Evolutionary conservation across 2,888 invertebrate genomes (phyloP).

Genomic region (Cantharis flavilabris): DNA sequence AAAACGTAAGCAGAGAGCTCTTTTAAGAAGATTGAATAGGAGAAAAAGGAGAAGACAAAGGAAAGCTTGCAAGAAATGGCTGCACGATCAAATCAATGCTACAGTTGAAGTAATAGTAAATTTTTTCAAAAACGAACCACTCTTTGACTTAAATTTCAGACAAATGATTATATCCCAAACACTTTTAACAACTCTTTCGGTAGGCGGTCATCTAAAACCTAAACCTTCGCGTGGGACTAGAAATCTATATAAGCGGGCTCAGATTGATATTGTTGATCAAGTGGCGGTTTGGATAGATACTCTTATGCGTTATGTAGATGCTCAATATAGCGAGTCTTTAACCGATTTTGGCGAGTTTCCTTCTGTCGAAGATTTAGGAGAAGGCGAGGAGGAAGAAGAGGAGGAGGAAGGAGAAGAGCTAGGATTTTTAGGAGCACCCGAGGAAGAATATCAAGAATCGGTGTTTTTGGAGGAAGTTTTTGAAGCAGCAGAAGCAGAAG

Average conservation of each 20-base stretch:
- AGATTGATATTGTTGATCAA: constrained; percentile 45
- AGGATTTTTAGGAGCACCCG: not conserved
- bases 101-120: constrained; percentile 35
- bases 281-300: constrained; percentile 48
- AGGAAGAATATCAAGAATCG: not conserved
- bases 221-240: constrained; percentile 39
- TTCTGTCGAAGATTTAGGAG: constrained; percentile 19
- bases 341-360: constrained; percentile 37
- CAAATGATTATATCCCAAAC: constrained; percentile 45
- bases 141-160: constrained; percentile 44
- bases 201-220: constrained; percentile 25
- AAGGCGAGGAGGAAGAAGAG: constrained; percentile 11
- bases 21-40: constrained; percentile 14
- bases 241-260: constrained; percentile 24
- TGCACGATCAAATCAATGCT: constrained; percentile 29
- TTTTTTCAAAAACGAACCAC: constrained; percentile 42
- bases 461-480: not conserved
- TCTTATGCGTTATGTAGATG: constrained; percentile 43
- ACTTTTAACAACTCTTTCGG: constrained; percentile 37
- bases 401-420: constrained; percentile 15
- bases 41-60: constrained; percentile 31
- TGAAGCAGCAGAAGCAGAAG: constrained; percentile 5
- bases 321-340: constrained; percentile 44
- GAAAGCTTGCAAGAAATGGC: constrained; percentile 29
- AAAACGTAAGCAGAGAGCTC: constrained; percentile 32